Conservation (phyloP, 2,113 vertebrate genomes). For the Dipodomys ordii region DNA sequence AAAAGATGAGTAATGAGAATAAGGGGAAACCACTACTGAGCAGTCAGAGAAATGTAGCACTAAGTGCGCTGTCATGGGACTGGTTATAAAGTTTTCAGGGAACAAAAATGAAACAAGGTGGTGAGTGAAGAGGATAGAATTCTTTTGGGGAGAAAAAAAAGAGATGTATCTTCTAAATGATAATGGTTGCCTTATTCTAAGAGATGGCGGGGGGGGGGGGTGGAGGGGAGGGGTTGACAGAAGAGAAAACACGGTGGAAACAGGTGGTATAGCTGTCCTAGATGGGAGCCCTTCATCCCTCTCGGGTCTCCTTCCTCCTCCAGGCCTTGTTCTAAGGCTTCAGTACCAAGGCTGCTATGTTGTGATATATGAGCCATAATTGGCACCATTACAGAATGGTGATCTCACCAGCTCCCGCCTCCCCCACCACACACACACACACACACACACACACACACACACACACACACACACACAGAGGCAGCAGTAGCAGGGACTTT, state of each 20-base stretch:
- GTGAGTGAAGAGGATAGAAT: neutral
- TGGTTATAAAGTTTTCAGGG: neutral
- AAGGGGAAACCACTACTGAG: neutral
- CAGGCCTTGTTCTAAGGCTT: neutral
- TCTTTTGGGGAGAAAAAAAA: constrained; percentile 14
- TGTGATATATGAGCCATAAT: constrained; percentile 86
- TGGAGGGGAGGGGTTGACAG: too few species aligned
- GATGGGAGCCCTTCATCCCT: accelerated
- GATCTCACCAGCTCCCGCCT: constrained; percentile 84
- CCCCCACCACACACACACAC: constrained; percentile 60
- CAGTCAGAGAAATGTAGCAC: neutral
- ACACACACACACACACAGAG: too few species aligned
- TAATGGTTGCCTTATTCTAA: constrained; percentile 58
- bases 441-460: too few species aligned
- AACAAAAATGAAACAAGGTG: neutral
- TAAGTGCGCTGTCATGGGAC: neutral
- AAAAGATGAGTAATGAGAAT: neutral
- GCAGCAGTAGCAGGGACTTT: constrained; percentile 65
- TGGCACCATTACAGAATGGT: constrained; percentile 85
- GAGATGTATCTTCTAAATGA: neutral
- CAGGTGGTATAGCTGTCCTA: neutral
- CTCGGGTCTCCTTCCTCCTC: neutral
- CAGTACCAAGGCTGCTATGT: constrained; percentile 76
- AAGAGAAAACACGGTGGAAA: neutral
- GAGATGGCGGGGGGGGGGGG: neutral